Evolutionary conservation across 2,888 invertebrate species (phyloP).

Genomic region (Heteropelma amictum): DNA sequence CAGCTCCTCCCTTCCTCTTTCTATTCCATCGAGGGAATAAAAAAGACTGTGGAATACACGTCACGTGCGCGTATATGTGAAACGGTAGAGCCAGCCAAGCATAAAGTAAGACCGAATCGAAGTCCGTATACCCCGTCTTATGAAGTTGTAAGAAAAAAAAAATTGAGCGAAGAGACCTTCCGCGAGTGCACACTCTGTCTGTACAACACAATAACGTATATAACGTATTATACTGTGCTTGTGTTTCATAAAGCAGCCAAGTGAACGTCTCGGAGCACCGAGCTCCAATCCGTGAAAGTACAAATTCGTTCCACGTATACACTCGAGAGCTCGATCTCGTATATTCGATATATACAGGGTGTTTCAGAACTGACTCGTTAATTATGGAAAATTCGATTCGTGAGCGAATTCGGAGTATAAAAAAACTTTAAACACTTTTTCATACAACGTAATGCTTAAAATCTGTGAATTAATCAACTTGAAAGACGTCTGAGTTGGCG

Average conservation of each 20-base stretch:
- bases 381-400: too few species aligned
- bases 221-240: constrained; percentile 8
- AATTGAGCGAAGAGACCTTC: constrained; percentile 63
- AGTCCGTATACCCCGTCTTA: constrained; percentile 65
- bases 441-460: too few species aligned
- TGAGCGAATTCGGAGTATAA: too few species aligned
- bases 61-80: constrained; percentile 46
- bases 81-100: constrained; percentile 71
- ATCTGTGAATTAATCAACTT: too few species aligned
- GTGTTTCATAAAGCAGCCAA: constrained; percentile 39
- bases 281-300: constrained; percentile 53
- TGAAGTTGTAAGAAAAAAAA: constrained; percentile 21
- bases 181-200: constrained; percentile 30
- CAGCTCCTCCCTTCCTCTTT: constrained; percentile 19
- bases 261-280: constrained; percentile 49
- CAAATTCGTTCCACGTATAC: constrained; percentile 51
- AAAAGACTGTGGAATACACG: constrained; percentile 60
- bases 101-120: constrained; percentile 72
- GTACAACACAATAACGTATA: neutral
- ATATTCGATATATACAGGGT: neutral
- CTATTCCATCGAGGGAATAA: constrained; percentile 58
- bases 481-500: too few species aligned
- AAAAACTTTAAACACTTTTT: too few species aligned
- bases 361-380: too few species aligned
- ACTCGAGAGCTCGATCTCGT: constrained; percentile 29